Base-by-base conservation (phyloP, 1,140 invertebrate genomes). In the Cyphomyrmex costatus region DNA sequence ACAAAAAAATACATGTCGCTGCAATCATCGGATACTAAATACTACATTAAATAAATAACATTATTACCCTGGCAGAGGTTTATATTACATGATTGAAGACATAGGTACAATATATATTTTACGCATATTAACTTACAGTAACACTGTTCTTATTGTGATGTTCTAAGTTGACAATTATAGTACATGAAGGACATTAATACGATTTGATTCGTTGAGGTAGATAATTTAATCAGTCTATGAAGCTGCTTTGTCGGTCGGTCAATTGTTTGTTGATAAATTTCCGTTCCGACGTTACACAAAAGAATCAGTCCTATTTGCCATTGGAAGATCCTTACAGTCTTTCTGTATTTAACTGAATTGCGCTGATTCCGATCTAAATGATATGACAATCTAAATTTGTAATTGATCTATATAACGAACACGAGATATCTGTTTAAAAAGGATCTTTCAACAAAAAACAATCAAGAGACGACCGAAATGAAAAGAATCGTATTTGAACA, bases 201-300 rank as follows among this genome's bases (percentile, higher is more conserved):
- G 92, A 94, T 94, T 94, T 94, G 92, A 94, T 94, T 94, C 93
- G 90, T 91, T 94, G 93, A 94, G 93, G 93, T 94, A 94, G 93
- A 94, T 94, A 94, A 93, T 94, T 94, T 93, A 94, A 94, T 94
- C 93, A 94, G 93, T 94, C 93, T 94, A 94, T 94, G 91, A 93
- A 93, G 91, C 90, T 89, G 88, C 68, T 88, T 89, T 78, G 85
- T 90, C 88, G 89, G 85, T 85, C 79, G 79, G 79, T 86, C 60
- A 68, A 84, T 73, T 79, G 49, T 88, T 68, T 70, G 76, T 79
- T 89, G 51, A 56, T 78, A 24, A 89, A 77, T 65, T 68, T 89
- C 84, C 66, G 85, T 86, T 78, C 71, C 77, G 88, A 74, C 78
- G 27, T 86, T 89, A 73, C 19, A 53, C 71, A 42, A 51, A 61